Percentiles rank a stretch among this genome's conserved stretches.
Conservation (phyloP, 2,797 vertebrate species). For the Petrocephalus sullivani region DNA sequence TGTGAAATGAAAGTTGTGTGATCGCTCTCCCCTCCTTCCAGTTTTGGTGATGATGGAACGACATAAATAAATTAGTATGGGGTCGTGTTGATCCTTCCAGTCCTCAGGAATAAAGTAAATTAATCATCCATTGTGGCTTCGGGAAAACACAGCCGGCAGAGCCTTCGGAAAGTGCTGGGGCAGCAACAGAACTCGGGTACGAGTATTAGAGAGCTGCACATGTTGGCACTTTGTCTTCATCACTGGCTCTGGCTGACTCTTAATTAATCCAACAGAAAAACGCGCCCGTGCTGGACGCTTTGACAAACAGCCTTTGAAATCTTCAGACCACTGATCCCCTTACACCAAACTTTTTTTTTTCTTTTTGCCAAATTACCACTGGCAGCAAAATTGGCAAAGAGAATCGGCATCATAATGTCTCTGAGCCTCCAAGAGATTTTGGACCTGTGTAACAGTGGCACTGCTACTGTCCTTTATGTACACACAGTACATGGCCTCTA, state of each 20-base stretch:
- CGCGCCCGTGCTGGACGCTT: background rate
- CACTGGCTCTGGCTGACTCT: constrained; percentile 16
- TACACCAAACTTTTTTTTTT: background rate
- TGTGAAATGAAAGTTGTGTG: constrained; percentile 45
- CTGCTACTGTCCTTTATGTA: background rate
- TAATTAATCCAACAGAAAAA: constrained; percentile 23
- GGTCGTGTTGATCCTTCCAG: constrained; percentile 44
- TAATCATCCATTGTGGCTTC: constrained; percentile 48
- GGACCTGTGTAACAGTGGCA: background rate
- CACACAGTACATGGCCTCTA: background rate
- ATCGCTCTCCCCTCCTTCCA: constrained; percentile 37
- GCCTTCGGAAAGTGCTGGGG: constrained; percentile 12
- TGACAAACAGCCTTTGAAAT: background rate
- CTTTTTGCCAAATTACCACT: background rate
- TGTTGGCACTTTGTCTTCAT: constrained; percentile 28
- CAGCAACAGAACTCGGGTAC: constrained; percentile 10
- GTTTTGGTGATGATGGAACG: constrained; percentile 37
- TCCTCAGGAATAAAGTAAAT: constrained; percentile 46
- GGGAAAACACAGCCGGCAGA: constrained; percentile 29
- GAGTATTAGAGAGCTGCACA: constrained; percentile 24
- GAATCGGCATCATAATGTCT: background rate
- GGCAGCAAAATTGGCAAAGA: background rate
- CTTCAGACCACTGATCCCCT: background rate
- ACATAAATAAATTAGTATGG: constrained; percentile 46
- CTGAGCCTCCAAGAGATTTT: background rate